These are phyloP conservation scores for Epinephelus coioides DNA, from an alignment of 2,797 vertebrate genomes.

Conservation along the genomic window DNA sequence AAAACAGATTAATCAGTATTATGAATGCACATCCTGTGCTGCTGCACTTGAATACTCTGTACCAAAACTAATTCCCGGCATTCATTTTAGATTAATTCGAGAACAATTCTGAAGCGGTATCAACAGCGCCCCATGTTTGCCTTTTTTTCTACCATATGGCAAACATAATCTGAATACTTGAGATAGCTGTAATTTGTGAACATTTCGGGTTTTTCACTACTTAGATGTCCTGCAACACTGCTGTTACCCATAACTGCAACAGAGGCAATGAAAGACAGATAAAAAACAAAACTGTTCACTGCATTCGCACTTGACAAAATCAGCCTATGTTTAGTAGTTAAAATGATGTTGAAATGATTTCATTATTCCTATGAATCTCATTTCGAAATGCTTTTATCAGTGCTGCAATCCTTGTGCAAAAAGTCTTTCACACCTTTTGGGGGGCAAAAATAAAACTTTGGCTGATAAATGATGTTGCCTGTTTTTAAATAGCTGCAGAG, in stretches of 20 bases:
- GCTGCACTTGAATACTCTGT: not conserved
- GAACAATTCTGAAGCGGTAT: constrained; percentile 7
- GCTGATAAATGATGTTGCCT: constrained; percentile 4
- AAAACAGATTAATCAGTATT: constrained; percentile 7
- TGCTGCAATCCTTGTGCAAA: not conserved
- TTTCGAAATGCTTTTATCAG: not conserved
- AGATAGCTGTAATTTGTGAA: not conserved
- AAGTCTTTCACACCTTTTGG: not conserved
- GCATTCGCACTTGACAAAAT: not conserved
- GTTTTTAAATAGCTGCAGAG: constrained; percentile 23
- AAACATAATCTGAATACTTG: not conserved
- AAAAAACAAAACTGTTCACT: not conserved
- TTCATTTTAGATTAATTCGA: not conserved
- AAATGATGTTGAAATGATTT: not conserved
- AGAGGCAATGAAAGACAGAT: not conserved
- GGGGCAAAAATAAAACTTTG: not conserved
- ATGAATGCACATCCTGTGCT: not conserved
- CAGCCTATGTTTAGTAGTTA: not conserved
- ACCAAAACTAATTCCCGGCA: not conserved
- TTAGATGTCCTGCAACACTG: not conserved
- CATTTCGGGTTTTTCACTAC: not conserved
- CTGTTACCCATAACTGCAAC: not conserved
- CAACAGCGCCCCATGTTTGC: not conserved
- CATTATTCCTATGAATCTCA: not conserved
- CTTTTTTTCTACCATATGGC: not conserved